Conservation (phyloP, 23 tunicate species). For the Styela clava region DNA sequence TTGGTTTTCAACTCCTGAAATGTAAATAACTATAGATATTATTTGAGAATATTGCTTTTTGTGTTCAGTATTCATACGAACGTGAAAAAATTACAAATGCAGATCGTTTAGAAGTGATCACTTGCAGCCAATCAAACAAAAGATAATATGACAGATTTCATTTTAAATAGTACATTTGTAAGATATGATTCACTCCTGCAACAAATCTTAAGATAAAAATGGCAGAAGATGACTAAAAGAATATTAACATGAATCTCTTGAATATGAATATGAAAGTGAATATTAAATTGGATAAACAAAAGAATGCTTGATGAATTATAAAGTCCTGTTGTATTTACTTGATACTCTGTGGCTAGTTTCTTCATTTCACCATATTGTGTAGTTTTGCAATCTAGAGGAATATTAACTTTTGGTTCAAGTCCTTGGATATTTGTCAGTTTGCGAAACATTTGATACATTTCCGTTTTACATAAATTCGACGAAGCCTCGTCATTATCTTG, state of each 20-base stretch:
- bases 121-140: not conserved
- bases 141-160: no score
- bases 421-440: not conserved
- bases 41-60: not conserved
- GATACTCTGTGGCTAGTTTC: constrained; percentile 49
- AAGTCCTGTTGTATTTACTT: constrained; percentile 42
- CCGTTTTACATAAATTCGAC: constrained; percentile 70
- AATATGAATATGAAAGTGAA: no score
- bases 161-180: no score
- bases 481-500: constrained; percentile 14
- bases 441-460: constrained; percentile 36
- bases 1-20: constrained; percentile 56
- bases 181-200: no score
- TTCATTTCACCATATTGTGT: constrained; percentile 49
- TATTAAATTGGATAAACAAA: no score
- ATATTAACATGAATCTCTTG: no score
- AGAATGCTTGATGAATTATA: no score
- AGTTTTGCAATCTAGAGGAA: not conserved
- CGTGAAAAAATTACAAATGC: not conserved
- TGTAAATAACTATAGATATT: no score
- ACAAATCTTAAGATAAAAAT: no score
- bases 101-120: not conserved
- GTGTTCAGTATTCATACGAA: not conserved
- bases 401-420: constrained; percentile 3
- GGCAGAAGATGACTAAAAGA: no score